Evolutionary conservation across 2,797 vertebrate species (phyloP).

Genomic region (Anguilla obscura): DNA sequence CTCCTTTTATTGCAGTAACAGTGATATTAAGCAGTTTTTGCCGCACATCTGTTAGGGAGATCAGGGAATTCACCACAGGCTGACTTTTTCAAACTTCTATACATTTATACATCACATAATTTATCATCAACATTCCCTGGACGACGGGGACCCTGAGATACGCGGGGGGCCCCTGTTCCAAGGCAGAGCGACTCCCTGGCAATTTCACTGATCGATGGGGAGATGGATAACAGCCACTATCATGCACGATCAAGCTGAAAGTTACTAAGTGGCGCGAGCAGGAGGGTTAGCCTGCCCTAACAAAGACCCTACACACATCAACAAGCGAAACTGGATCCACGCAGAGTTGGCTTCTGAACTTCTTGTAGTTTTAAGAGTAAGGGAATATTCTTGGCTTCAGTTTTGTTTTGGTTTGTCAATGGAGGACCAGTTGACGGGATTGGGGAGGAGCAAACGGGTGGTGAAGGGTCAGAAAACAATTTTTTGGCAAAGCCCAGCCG

Average conservation of each 20-base stretch:
- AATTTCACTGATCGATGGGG: background rate
- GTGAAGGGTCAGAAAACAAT: background rate
- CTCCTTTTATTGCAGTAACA: conserved; percentile 71
- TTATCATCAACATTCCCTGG: conserved; percentile 12
- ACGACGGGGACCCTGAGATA: background rate
- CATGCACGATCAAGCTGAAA: background rate
- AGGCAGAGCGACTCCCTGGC: background rate
- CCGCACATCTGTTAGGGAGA: conserved; percentile 18
- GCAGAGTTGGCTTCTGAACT: conserved; percentile 1
- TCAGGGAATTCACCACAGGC: background rate
- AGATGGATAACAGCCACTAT: background rate
- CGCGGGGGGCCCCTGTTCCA: background rate
- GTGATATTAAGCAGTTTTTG: conserved; percentile 55
- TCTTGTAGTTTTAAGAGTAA: background rate
- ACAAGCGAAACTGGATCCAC: background rate
- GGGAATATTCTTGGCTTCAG: background rate
- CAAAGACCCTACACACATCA: conserved; percentile 16
- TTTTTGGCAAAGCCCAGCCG: background rate
- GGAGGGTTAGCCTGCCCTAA: background rate
- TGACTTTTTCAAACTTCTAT: background rate
- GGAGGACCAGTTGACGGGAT: background rate
- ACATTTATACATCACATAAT: conserved; percentile 12
- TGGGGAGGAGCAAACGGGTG: background rate
- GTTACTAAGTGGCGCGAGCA: background rate
- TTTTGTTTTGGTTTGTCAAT: conserved; percentile 5